A percentile compares a stretch with the other conserved stretches of the same genome.
phyloP scores from a whole-genome alignment of 2,797 vertebrate species.

The Esox masquinongy region DNA sequence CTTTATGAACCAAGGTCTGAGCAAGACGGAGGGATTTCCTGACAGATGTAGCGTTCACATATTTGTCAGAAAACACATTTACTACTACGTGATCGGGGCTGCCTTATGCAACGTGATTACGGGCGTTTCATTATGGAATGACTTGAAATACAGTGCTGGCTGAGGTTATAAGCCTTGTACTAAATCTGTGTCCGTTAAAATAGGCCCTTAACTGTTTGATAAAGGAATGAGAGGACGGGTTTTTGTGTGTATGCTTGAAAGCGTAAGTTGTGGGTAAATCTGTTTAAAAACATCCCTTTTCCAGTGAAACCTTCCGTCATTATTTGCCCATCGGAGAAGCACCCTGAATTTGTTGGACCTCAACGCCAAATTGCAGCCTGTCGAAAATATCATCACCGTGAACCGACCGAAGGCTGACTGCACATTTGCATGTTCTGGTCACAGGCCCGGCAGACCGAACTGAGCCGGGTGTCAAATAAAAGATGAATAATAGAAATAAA shows the following conservation, averaged over 20 bases:
- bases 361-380: background rate
- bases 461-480: background rate
- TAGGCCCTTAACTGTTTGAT: background rate
- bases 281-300: no score
- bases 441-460: background rate
- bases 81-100: background rate
- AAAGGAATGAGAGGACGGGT: no score
- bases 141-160: background rate
- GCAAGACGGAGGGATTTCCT: no score
- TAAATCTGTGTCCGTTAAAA: background rate
- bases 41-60: no score
- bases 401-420: background rate
- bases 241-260: background rate
- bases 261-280: background rate
- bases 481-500: background rate
- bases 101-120: background rate
- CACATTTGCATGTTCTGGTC: slow-evolving; percentile 1
- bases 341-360: no score
- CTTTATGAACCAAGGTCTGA: no score
- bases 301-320: no score
- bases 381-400: background rate
- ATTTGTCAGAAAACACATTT: background rate
- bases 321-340: no score
- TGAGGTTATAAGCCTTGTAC: background rate
- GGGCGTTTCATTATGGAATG: background rate